Evolutionary conservation across 2,888 invertebrate genomes (phyloP), one percentile per base, ranked within the genome.

Genomic region (Tipula lateralis): DNA sequence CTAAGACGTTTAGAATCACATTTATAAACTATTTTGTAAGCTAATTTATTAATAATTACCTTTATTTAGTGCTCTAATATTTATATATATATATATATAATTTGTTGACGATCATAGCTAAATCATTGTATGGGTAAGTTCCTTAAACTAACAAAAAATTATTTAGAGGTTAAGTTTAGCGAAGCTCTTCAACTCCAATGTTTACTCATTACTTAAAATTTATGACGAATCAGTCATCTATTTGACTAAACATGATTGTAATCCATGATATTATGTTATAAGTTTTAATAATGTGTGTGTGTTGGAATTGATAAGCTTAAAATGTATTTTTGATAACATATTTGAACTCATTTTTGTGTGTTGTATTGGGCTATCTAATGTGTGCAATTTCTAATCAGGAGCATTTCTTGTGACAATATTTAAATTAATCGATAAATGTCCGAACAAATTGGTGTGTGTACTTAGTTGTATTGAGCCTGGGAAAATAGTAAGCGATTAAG

Each of bases 111-210:
- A 66, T 24, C 24, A 66, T 66, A 9, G 7, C 24, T 66, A 66
- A 66, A 66, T 9, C 24, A 50, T 66, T 66, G 66, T 66, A 66
- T 66, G 66, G 66, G 66, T 66, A 66, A 66, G 66, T 66, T 66
- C 24, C 19, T 9, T 7, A 12, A 24, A 24, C 7, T 50, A 3
- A 50, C 16, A 50, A 50, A 3, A 50, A 12, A 24, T 24, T 24
- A n/a, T 66, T 66, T 66, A 50, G 1, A 50, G 44, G 44, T 50
- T 66, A 24, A 24, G 9, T 66, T 66, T 66, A 12, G 66, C 7
- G 66, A 24, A 66, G 24, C 66, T 0, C 66, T 66, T 9, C 66
- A 19, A 16, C 0, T n/a, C 2, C 16, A 13, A 5, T 44, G 44
- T 16, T 16, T 50, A 16, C 7, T 16, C 44, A 50, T 5, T n/a